Percentiles rank a stretch among this genome's conserved stretches.
Evolutionary conservation across 1,140 invertebrate genomes (phyloP).

Genomic region (Homarus americanus): DNA sequence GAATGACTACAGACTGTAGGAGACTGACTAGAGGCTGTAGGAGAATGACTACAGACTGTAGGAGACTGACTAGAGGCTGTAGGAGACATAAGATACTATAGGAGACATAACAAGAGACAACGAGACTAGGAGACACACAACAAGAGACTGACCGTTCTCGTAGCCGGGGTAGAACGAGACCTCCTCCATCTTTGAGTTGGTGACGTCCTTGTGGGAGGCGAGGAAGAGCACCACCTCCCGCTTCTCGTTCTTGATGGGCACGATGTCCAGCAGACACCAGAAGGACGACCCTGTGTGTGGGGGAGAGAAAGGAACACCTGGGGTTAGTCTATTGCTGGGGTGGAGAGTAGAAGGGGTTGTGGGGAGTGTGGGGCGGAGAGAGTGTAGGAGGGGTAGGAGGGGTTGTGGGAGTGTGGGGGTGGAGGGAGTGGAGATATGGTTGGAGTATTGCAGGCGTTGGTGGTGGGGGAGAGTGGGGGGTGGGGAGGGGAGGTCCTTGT

Average conservation of each 20-base stretch:
- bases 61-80: too few relatives aligned
- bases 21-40: too few relatives aligned
- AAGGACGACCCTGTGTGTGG: slow-evolving; percentile 89
- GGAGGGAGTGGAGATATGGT: slow-evolving; percentile 18
- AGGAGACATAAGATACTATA: too few relatives aligned
- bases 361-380: too few relatives aligned
- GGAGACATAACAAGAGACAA: too few relatives aligned
- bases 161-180: slow-evolving; percentile 51
- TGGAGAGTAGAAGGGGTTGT: slow-evolving; percentile 8
- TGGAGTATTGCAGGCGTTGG: background rate
- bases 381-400: too few relatives aligned
- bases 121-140: too few relatives aligned
- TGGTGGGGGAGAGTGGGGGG: too few relatives aligned
- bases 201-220: slow-evolving; percentile 98
- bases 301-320: slow-evolving; percentile 68
- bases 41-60: too few relatives aligned
- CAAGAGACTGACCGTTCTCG: slow-evolving; percentile 71
- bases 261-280: slow-evolving; percentile 97
- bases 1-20: too few relatives aligned
- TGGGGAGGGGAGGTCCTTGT: too few relatives aligned
- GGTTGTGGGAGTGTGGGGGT: too few relatives aligned
- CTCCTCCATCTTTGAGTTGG: slow-evolving; percentile 88
- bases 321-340: background rate
- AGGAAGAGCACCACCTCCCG: slow-evolving; percentile 97
- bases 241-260: slow-evolving; percentile 99